These are phyloP conservation scores for Perca flavescens DNA, from an alignment of 2,113 vertebrate species.

Conservation along the genomic window DNA sequence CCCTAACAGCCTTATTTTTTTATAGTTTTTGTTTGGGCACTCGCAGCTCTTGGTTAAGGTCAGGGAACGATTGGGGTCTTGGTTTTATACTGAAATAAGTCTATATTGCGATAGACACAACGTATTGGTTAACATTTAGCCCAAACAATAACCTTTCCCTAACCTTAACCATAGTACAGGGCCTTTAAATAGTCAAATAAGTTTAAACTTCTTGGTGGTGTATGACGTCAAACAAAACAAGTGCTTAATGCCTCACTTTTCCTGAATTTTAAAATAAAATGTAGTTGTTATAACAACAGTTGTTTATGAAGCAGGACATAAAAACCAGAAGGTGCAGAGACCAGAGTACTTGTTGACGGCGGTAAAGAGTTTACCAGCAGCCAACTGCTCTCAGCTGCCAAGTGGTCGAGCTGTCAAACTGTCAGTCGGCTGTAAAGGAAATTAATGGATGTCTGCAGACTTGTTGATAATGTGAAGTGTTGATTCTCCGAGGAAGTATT, in stretches of 20 bases:
- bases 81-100: neutral
- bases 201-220: neutral
- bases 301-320: neutral
- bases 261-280: neutral
- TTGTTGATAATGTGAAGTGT: constrained; percentile 36
- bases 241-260: neutral
- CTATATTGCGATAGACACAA: neutral
- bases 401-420: constrained; percentile 20
- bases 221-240: neutral
- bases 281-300: neutral
- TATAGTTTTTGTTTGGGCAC: neutral
- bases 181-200: too few relatives aligned
- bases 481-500: neutral
- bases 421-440: constrained; percentile 26
- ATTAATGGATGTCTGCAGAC: constrained; percentile 41
- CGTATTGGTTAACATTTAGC: neutral
- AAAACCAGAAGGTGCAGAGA: neutral
- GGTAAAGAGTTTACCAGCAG: neutral
- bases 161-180: neutral
- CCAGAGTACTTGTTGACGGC: neutral
- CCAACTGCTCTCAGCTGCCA: neutral
- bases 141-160: neutral
- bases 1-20: too few relatives aligned
- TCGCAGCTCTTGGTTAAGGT: neutral
- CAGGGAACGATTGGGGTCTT: too few relatives aligned